Percentiles rank a stretch among this genome's conserved stretches.
Evolutionary conservation across 2,888 invertebrate genomes (phyloP).

Genomic region (Acronicta psi): DNA sequence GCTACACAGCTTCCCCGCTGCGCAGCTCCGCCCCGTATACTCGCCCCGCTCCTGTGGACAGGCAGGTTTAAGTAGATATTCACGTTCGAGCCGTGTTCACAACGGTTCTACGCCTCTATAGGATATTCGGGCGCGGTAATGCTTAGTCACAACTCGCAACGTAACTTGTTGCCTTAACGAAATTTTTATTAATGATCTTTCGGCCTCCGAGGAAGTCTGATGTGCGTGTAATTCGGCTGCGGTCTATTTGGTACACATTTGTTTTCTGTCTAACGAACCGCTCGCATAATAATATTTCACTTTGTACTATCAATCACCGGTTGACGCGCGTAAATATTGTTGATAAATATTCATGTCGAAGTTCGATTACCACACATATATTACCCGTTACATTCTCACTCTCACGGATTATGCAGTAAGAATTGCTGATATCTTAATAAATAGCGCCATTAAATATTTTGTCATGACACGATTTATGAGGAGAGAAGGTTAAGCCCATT

Average conservation of each 20-base stretch:
- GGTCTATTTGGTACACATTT: conserved; percentile 66
- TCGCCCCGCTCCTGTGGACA: too few relatives aligned
- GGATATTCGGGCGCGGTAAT: conserved; percentile 55
- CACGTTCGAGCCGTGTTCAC: conserved; percentile 57
- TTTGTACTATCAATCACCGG: conserved; percentile 55
- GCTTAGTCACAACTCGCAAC: conserved; percentile 69
- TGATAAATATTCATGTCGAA: conserved; percentile 56
- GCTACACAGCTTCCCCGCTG: too few relatives aligned
- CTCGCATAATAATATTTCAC: conserved; percentile 54
- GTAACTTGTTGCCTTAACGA: conserved; percentile 76
- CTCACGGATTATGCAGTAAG: conserved; percentile 51
- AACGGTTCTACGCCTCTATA: conserved; percentile 34
- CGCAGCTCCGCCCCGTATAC: too few relatives aligned
- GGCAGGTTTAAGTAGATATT: conserved; percentile 60
- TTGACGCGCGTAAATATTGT: conserved; percentile 49
- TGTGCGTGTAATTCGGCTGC: conserved; percentile 67
- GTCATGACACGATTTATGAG: conserved; percentile 68
- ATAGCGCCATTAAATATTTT: conserved; percentile 76
- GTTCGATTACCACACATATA: conserved; percentile 49
- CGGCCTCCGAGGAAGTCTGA: conserved; percentile 55
- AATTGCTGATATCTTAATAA: conserved; percentile 68
- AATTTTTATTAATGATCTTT: conserved; percentile 76
- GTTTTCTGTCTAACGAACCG: conserved; percentile 65
- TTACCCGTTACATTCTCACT: conserved; percentile 54
- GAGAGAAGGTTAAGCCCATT: conserved; percentile 63